These are phyloP conservation scores for Columba janthina DNA, from an alignment of 2,113 vertebrate genomes.

Conservation along the genomic window DNA sequence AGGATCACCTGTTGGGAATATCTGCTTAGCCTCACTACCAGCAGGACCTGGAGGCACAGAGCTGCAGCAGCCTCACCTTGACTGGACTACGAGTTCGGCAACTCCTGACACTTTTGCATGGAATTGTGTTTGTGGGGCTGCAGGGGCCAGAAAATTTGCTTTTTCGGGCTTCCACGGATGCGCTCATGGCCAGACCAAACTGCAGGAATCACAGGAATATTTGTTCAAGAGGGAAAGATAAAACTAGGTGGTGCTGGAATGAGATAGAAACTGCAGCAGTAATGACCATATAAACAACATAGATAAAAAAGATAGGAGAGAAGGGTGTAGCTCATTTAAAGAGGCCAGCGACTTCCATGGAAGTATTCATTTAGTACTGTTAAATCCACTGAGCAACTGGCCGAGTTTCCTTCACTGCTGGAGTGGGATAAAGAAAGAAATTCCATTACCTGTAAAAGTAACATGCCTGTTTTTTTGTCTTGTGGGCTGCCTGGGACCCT, in stretches of 20 bases:
- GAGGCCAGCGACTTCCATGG: not conserved
- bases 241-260: not conserved
- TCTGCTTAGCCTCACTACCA: not conserved
- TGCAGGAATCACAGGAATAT: not conserved
- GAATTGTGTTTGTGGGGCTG: not conserved
- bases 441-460: constrained; percentile 68
- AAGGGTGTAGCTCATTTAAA: not conserved
- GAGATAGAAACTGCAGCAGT: not conserved
- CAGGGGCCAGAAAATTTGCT: not conserved
- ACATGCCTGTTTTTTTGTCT: not conserved
- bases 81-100: not conserved
- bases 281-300: not conserved
- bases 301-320: not conserved
- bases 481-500: not conserved
- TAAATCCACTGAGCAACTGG: not conserved
- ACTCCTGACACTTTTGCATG: not conserved
- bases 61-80: not conserved
- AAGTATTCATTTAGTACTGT: not conserved
- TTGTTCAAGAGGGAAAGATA: not conserved
- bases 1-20: not conserved
- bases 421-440: not conserved
- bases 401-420: not conserved
- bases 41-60: not conserved
- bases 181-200: not conserved
- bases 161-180: not conserved